Base-by-base conservation (phyloP, 2,113 vertebrate genomes). In the Dasypus novemcinctus region DNA sequence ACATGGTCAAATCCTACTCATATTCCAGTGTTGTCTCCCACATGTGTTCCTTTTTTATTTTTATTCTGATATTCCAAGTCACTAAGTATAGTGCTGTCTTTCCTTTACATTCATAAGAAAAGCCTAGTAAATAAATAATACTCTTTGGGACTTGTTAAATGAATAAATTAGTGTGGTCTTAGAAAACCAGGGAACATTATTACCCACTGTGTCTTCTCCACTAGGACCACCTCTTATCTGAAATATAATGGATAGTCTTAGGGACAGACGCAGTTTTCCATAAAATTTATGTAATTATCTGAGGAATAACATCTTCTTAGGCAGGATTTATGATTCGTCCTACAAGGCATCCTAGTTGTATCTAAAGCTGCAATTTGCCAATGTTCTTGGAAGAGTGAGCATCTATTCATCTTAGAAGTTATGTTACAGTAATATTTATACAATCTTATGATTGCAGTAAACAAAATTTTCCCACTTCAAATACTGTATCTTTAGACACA, bases 11-110 rank as follows among this genome's bases (percentile, higher is more conserved):
- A 13, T 21, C 10, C 52, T 27, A 25, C 27, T 49, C 36, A 10
- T 29, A 17, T 57, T 20, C 27, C 46, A 76, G 33, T 61, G 7
- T 29, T 7, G 61, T 46, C 46, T 85, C 61, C 11, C 12, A 27
- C 4, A 9, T 71, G 21, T 52, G 38, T 71, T 71, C 36, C 29
- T 91, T 66, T n/a, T 69, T 57, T 21, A 12, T 25, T 64, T 43
- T 38, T 17, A 1, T 9, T 57, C 52, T 23, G 33, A 74, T n/a
- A 12, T 49, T 7, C 64, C 31, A 14, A 0, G 0, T 17, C 0
- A 20, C 46, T 52, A 9, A 6, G 10, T 49, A 2, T 36, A 27
- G 61, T 29, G 8, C 4, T 72, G 23, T 13, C 27, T 46, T 33
- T 17, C 27, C 31, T 61, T 14, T 63, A 17, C 15, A 63, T 74